Conservation (phyloP, 2,888 invertebrate genomes). For the Philereme transversata region DNA sequence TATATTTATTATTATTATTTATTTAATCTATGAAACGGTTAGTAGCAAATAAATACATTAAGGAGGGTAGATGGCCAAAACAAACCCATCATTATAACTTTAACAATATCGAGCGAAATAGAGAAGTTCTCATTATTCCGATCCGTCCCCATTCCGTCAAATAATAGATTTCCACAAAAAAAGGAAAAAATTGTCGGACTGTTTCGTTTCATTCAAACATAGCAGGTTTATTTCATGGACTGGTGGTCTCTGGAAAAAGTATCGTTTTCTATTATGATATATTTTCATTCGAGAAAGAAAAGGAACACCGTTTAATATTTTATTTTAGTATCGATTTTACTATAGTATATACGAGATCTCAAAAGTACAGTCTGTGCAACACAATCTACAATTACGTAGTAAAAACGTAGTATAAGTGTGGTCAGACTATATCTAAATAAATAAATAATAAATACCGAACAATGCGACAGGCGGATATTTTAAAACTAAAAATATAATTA, state of each 20-base stretch:
- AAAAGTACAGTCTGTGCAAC: too few relatives aligned
- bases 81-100: slow-evolving; percentile 16
- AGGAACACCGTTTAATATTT: slow-evolving; percentile 3
- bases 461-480: too few relatives aligned
- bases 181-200: slow-evolving; percentile 51
- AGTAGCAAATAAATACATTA: too few relatives aligned
- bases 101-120: slow-evolving; percentile 7
- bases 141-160: slow-evolving; percentile 46
- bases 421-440: too few relatives aligned
- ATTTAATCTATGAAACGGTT: too few relatives aligned
- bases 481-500: too few relatives aligned
- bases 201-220: slow-evolving; percentile 68
- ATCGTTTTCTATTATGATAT: slow-evolving; percentile 43
- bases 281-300: slow-evolving; percentile 29
- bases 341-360: neutral
- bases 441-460: too few relatives aligned
- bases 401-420: too few relatives aligned
- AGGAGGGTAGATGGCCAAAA: neutral
- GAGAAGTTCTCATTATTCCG: slow-evolving; percentile 29
- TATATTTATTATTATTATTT: too few relatives aligned
- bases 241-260: slow-evolving; percentile 42
- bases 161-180: slow-evolving; percentile 54
- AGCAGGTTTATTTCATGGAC: slow-evolving; percentile 64
- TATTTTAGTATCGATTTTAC: slow-evolving; percentile 2
- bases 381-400: too few relatives aligned